Percentiles rank a stretch among this genome's conserved stretches.
These are phyloP conservation scores for Hydrocynus forskahlii DNA, from an alignment of 2,797 vertebrate genomes.

Conservation along the genomic window DNA sequence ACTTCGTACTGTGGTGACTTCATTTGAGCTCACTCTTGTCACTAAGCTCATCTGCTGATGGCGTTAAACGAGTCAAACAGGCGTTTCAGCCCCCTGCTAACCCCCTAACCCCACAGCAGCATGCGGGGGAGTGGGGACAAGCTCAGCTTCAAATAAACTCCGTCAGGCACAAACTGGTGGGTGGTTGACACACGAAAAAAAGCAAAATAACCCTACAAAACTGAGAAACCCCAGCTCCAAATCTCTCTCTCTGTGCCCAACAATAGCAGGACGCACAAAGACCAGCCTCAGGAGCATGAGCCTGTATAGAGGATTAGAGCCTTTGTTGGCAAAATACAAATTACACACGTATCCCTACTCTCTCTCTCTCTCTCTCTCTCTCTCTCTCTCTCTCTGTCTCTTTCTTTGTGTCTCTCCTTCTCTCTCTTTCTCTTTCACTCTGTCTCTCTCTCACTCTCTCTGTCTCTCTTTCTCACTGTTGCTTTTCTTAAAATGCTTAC, in stretches of 20 bases:
- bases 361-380: constrained; percentile 63
- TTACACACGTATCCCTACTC: constrained; percentile 84
- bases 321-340: constrained; percentile 97
- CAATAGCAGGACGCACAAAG: constrained; percentile 80
- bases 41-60: constrained; percentile 70
- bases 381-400: constrained; percentile 9
- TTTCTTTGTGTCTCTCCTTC: too few species aligned
- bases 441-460: not conserved
- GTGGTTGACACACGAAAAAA: constrained; percentile 74
- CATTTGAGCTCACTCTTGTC: constrained; percentile 69
- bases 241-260: constrained; percentile 56
- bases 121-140: constrained; percentile 63
- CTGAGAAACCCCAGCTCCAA: constrained; percentile 50
- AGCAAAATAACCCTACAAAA: constrained; percentile 31
- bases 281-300: constrained; percentile 73
- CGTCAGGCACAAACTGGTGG: constrained; percentile 85
- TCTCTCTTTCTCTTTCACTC: not conserved
- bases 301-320: constrained; percentile 86
- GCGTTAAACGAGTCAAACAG: constrained; percentile 82
- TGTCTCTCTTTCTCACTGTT: not conserved
- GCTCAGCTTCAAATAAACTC: constrained; percentile 79
- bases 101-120: constrained; percentile 66
- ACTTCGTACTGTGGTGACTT: constrained; percentile 78
- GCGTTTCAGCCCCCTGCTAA: constrained; percentile 69
- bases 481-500: not conserved